Evolutionary conservation across 2,888 invertebrate genomes (phyloP), one percentile per base, ranked within the genome.

Genomic region (Panopea generosa): DNA sequence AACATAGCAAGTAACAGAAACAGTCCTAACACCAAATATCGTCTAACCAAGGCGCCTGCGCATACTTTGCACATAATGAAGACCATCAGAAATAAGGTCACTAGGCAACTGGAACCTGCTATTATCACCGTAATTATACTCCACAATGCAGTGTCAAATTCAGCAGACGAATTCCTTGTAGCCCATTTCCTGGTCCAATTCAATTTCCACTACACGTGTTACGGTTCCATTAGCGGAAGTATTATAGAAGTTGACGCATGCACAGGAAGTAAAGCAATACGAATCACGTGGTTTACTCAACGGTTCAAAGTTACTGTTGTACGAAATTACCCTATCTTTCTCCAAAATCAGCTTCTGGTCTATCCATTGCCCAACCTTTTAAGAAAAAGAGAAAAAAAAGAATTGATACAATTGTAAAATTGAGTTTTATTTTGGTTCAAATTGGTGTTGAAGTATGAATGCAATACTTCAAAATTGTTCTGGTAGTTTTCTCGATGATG

Each of bases 51-150:
- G 1, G 87, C 81, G 6, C 87, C 85, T 6, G 72, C 73, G 65
- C 84, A 87, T 6, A 97, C 96, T 91, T 96, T 95, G 93, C 96
- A 96, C 88, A 98, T 94, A 60, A 98, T 96, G 92, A 97, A 98
- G 72, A 93, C 89, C 76, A 98, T 97, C 91, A 98, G 97, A 53
- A 96, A 95, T 65, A 96, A 95, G 91, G 98, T 96, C 85, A 96
- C 94, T 24, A 96, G 93, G 95, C 97, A 96, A 81, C 96, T 96
- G 29, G 96, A 94, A 43, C 96, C 95, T 60, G 97, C 96, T 74
- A 97, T 94, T 16, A 96, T 96, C 67, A 98, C 94, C 59, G 98
- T 95, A 1, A 97, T 97, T 78, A 97, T 95, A 33, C 97, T 97
- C 98, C 98, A 98, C 22, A 96, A 95, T 91, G 82, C 80, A 7